Conservation (phyloP, 2,113 vertebrate genomes). For the Alces alces region DNA sequence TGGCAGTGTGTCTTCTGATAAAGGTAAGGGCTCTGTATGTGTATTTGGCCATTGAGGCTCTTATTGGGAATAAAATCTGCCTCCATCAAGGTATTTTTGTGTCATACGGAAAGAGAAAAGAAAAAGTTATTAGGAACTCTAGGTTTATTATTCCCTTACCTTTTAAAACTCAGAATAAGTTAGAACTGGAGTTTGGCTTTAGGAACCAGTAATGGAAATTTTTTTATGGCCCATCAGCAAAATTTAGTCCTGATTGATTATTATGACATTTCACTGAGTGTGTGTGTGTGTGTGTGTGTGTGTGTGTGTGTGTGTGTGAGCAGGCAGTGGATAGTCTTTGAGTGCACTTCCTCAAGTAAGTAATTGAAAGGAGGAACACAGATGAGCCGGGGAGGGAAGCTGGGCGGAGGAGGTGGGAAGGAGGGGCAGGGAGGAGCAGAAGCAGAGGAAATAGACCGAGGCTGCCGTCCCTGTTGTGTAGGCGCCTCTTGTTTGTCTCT, state of each 20-base stretch:
- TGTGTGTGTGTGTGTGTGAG: neutral
- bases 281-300: neutral
- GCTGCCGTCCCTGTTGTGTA: neutral
- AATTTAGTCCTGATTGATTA: neutral
- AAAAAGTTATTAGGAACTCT: neutral
- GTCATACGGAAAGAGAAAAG: neutral
- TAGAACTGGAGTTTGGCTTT: conserved; percentile 1
- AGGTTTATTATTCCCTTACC: neutral
- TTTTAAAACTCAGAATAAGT: neutral
- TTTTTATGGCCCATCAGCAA: neutral
- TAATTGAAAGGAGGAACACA: neutral
- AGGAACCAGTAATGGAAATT: neutral
- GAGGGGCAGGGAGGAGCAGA: neutral
- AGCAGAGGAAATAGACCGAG: neutral
- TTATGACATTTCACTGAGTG: neutral
- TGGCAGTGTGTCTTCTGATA: neutral
- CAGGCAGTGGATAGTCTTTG: neutral
- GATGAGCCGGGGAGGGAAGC: neutral
- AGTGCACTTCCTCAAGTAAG: neutral
- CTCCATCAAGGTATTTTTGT: neutral
- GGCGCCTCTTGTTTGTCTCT: neutral
- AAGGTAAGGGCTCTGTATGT: neutral
- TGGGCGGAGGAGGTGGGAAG: neutral
- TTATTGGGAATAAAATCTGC: neutral
- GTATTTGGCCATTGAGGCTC: neutral